phyloP scores from a whole-genome alignment of 1,140 invertebrate genomes.

The Octopus sinensis region DNA sequence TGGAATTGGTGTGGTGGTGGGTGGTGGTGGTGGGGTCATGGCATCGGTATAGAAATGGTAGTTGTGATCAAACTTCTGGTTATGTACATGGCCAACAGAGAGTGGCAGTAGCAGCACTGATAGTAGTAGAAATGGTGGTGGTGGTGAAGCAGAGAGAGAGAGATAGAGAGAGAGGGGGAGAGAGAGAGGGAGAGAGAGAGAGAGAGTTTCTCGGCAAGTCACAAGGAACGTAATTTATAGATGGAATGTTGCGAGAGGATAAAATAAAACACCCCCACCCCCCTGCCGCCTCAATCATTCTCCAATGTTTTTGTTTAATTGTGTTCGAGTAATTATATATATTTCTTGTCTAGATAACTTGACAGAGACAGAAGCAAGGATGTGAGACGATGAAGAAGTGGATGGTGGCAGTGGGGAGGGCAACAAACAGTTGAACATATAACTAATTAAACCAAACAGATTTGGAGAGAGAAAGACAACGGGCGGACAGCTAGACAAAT shows the following conservation, averaged over 20 bases:
- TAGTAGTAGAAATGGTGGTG: not conserved
- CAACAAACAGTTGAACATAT: too few relatives aligned
- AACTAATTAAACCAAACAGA: not conserved
- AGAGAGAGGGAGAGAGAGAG: conserved; percentile 12
- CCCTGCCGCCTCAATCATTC: too few relatives aligned
- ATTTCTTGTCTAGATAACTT: conserved; percentile 12
- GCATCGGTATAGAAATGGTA: too few relatives aligned
- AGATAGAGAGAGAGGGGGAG: not conserved
- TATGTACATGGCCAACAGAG: not conserved
- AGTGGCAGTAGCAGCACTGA: conserved; percentile 11
- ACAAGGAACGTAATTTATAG: too few relatives aligned
- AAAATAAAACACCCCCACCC: too few relatives aligned
- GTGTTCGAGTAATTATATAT: not conserved
- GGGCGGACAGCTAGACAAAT: not conserved
- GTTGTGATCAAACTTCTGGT: too few relatives aligned
- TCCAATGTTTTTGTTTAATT: conserved; percentile 1
- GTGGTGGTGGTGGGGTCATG: too few relatives aligned
- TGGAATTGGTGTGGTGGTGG: too few relatives aligned
- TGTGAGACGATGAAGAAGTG: not conserved
- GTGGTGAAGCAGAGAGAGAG: not conserved
- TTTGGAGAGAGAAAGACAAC: conserved; percentile 12
- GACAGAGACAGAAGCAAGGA: not conserved
- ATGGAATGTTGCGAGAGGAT: too few relatives aligned
- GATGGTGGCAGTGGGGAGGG: too few relatives aligned
- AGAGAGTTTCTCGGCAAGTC: not conserved